phyloP scores from a whole-genome alignment of 2,888 invertebrate species.

The Onthophagus sagittarius region DNA sequence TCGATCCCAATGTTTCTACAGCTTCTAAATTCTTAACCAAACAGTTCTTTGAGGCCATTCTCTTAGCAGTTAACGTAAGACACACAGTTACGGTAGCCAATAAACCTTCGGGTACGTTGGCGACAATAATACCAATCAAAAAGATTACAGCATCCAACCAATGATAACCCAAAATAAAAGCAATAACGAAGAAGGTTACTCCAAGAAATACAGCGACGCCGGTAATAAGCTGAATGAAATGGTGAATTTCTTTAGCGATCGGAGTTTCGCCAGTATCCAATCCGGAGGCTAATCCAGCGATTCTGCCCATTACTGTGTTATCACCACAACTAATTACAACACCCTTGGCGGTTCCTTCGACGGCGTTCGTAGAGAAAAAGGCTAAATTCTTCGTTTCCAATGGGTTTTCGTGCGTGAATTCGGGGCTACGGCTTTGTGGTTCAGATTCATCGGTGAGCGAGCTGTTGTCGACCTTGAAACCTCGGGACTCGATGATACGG shows the following conservation, averaged over 20 bases:
- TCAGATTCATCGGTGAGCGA: conserved; percentile 94
- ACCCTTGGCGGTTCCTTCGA: conserved; percentile 87
- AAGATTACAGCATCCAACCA: conserved; percentile 99
- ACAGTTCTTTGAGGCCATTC: conserved; percentile 99
- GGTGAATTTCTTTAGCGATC: conserved; percentile 97
- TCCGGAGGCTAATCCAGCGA: conserved; percentile 90
- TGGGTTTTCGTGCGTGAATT: conserved; percentile 92
- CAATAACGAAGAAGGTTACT: conserved; percentile 96
- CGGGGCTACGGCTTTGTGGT: conserved; percentile 86
- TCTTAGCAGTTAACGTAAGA: conserved; percentile 95
- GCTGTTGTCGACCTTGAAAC: conserved; percentile 95
- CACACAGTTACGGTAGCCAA: conserved; percentile 98
- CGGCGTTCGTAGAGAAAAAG: conserved; percentile 94
- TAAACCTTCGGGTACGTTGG: conserved; percentile 98
- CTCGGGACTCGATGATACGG: conserved; percentile 89
- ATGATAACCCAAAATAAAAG: conserved; percentile 96
- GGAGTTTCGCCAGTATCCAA: conserved; percentile 96
- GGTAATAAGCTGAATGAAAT: conserved; percentile 98
- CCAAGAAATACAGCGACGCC: conserved; percentile 93
- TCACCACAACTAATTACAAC: conserved; percentile 94
- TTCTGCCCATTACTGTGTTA: conserved; percentile 94
- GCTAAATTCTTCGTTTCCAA: conserved; percentile 92
- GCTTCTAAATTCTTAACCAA: conserved; percentile 99
- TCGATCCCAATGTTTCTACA: conserved; percentile 97
- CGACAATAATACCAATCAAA: conserved; percentile 99